phyloP scores from a whole-genome alignment of 2,113 vertebrate species.

The Phyllopteryx taeniolatus region DNA sequence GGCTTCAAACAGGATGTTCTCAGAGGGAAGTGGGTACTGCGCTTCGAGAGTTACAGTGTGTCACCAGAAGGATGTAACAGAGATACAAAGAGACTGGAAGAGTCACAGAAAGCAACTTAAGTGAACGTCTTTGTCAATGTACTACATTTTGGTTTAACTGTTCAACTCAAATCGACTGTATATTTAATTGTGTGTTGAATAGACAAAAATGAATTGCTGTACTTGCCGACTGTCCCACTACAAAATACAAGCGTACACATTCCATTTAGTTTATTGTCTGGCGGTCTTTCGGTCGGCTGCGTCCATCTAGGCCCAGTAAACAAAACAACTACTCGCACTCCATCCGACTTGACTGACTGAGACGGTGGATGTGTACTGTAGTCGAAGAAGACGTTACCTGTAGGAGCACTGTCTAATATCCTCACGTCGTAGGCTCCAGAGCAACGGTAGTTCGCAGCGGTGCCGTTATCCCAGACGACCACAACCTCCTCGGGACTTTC shows the following conservation, averaged over 20 bases:
- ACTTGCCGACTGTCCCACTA: neutral
- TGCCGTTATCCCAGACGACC: slow-evolving; percentile 98
- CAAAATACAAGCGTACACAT: neutral
- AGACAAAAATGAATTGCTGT: neutral
- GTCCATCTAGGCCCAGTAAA: neutral
- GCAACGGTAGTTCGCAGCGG: slow-evolving; percentile 97
- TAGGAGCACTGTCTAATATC: slow-evolving; percentile 95
- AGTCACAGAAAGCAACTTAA: neutral
- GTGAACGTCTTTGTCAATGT: too few species aligned
- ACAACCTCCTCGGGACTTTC: slow-evolving; percentile 98
- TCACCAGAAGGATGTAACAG: neutral
- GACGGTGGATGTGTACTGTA: neutral
- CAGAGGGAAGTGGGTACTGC: neutral
- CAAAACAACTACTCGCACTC: neutral
- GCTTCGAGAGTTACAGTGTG: neutral
- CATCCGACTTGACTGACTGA: neutral
- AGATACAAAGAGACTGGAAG: too few species aligned
- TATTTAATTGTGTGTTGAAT: neutral
- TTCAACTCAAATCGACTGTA: too few species aligned
- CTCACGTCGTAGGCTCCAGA: slow-evolving; percentile 97
- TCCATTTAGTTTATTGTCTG: neutral
- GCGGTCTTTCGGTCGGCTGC: neutral
- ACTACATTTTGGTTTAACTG: too few species aligned
- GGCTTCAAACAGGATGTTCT: neutral
- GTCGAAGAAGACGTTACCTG: slow-evolving; percentile 73